These are phyloP conservation scores for Papilio dardanus DNA, from an alignment of 1,140 invertebrate genomes.

Conservation along the genomic window DNA sequence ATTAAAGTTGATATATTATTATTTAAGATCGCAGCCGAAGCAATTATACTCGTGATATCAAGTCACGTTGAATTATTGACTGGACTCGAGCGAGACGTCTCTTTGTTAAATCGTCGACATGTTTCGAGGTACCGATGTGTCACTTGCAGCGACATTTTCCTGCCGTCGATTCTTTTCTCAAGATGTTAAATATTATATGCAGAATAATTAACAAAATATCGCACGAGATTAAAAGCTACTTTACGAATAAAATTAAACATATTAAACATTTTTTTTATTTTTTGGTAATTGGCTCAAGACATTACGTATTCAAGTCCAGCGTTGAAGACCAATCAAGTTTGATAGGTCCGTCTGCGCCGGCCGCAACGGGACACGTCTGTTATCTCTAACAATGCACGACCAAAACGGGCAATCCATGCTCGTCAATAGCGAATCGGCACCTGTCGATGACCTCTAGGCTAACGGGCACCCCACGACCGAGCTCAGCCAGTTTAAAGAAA, in stretches of 20 bases:
- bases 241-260: background rate
- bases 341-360: constrained; percentile 1
- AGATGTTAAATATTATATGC: constrained; percentile 19
- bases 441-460: constrained; percentile 76
- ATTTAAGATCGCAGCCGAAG: constrained; percentile 33
- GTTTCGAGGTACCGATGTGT: constrained; percentile 7
- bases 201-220: constrained; percentile 12
- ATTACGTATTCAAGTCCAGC: background rate
- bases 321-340: background rate
- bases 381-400: constrained; percentile 68
- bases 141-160: background rate
- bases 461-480: constrained; percentile 67
- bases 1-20: constrained; percentile 32
- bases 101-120: constrained; percentile 19
- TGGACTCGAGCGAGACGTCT: background rate
- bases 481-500: constrained; percentile 51
- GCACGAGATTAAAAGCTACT: background rate
- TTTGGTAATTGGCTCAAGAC: background rate
- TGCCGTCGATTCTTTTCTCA: constrained; percentile 18
- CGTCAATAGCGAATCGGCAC: constrained; percentile 78
- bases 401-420: constrained; percentile 74
- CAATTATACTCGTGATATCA: constrained; percentile 9
- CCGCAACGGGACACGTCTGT: constrained; percentile 66
- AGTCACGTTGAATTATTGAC: constrained; percentile 11
- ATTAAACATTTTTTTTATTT: background rate